Evolutionary conservation across 2,797 vertebrate species (phyloP), one percentile per base, ranked within the genome.

Genomic region (Chelon labrosus): DNA sequence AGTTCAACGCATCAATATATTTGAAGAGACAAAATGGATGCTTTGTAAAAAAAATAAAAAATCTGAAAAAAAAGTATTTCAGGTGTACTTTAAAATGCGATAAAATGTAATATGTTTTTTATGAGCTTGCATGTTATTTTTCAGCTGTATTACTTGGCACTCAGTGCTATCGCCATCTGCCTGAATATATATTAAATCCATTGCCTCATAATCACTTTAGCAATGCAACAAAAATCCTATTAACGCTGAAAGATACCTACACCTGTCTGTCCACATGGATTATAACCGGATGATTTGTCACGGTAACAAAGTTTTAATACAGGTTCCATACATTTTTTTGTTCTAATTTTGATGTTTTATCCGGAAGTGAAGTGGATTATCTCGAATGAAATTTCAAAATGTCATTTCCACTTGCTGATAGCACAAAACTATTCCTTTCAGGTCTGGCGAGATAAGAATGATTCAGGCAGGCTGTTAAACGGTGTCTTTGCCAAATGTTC

Each of bases 381-480:
- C 55, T 88, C 87, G 94, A 97, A 96, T 96, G 94, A 96, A 97
- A 96, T 94, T 97, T 96, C 93, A 95, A 95, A 97, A 96, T 95
- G 96, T 96, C 94, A 95, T 97, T 97, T 96, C 94, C 95, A 96
- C 95, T 96, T 90, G 94, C 83, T 96, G 97, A 98, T 97, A 98
- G 96, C 95, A 91, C 92, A 94, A 97, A 97, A 97, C 96, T 95
- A 96, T 95, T 97, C 94, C 95, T 97, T 97, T 98, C 96, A 97
- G 96, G 96, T 96, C 93, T 89, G 86, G 64, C 76, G 93, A 44
- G 96, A 97, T 97, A 97, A 97, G 96, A 94, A 94, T 74, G 96
- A 95, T 95, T 96, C 96, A 95, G 94, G 92, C 91, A 91, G 93
- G 85, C 93, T 87, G 95, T 96, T 96, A 96, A 97, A 96, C 91